These are phyloP conservation scores for Syngnathus floridae DNA, from an alignment of 2,113 vertebrate species.

Conservation along the genomic window DNA sequence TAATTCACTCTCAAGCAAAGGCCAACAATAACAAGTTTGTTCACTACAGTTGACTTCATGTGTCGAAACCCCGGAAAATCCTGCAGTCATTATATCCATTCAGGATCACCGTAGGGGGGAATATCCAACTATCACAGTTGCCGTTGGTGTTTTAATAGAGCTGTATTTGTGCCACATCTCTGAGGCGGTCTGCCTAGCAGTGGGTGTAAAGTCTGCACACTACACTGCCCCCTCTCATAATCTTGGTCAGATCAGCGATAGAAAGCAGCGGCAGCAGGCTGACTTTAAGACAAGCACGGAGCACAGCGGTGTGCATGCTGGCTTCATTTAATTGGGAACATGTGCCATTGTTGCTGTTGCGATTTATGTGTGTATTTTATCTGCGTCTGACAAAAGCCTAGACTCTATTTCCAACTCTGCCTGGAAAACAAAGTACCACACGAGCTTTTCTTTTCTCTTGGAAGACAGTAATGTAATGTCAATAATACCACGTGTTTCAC, in stretches of 20 bases:
- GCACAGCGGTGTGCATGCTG: slow-evolving; percentile 20
- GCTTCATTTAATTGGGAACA: slow-evolving; percentile 51
- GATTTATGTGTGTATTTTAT: not conserved
- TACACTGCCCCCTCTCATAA: slow-evolving; percentile 24
- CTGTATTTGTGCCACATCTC: slow-evolving; percentile 22
- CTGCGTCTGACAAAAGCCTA: not conserved
- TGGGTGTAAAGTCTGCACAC: slow-evolving; percentile 19
- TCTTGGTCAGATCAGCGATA: slow-evolving; percentile 35
- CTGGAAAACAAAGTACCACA: slow-evolving; percentile 12
- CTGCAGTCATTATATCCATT: slow-evolving; percentile 36
- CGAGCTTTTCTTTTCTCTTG: not conserved
- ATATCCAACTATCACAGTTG: slow-evolving; percentile 41
- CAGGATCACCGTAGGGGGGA: slow-evolving; percentile 37
- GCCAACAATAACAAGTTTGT: not conserved
- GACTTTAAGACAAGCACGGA: slow-evolving; percentile 42
- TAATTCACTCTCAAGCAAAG: slow-evolving; percentile 30
- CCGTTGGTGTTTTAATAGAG: slow-evolving; percentile 36
- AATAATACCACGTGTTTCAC: not conserved
- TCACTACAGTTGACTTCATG: slow-evolving; percentile 41
- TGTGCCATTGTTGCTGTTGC: slow-evolving; percentile 20
- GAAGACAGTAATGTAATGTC: slow-evolving; percentile 3
- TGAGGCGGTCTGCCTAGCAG: slow-evolving; percentile 17
- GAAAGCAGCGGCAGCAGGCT: slow-evolving; percentile 1
- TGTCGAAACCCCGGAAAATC: slow-evolving; percentile 32
- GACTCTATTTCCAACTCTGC: slow-evolving; percentile 16